Percentiles rank a stretch among this genome's conserved stretches.
Conservation (phyloP, 2,888 invertebrate genomes). For the Lymantria dispar region DNA sequence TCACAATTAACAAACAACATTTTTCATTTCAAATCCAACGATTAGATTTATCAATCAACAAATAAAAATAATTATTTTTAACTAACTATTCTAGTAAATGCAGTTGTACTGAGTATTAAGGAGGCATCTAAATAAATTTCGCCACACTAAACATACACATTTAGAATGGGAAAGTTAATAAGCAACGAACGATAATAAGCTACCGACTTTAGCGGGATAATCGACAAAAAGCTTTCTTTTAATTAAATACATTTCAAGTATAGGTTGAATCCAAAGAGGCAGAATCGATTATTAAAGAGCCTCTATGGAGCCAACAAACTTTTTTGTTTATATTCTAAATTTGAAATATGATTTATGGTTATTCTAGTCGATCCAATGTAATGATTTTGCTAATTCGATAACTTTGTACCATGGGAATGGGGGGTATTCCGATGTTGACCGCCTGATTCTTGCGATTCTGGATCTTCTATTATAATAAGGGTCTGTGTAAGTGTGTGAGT, state of each 20-base stretch:
- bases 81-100: slow-evolving; percentile 40
- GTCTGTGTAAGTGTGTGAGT: slow-evolving; percentile 60
- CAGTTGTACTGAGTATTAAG: slow-evolving; percentile 56
- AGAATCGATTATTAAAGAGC: slow-evolving; percentile 45
- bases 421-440: slow-evolving; percentile 75
- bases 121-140: slow-evolving; percentile 51
- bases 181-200: slow-evolving; percentile 14
- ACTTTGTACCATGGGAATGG: slow-evolving; percentile 92
- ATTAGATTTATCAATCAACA: slow-evolving; percentile 4
- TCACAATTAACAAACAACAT: too few species aligned
- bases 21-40: too few species aligned
- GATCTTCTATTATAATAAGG: slow-evolving; percentile 74
- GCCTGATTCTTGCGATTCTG: slow-evolving; percentile 59
- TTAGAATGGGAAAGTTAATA: slow-evolving; percentile 59
- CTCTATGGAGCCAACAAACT: slow-evolving; percentile 75
- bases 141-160: slow-evolving; percentile 55
- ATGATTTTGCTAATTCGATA: slow-evolving; percentile 85
- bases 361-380: slow-evolving; percentile 83
- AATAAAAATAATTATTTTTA: slow-evolving; percentile 18
- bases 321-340: slow-evolving; percentile 33
- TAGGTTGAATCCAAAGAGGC: slow-evolving; percentile 76
- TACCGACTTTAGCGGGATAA: slow-evolving; percentile 26
- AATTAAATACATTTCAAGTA: slow-evolving; percentile 51
- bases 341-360: slow-evolving; percentile 23
- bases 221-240: slow-evolving; percentile 49